Base-by-base conservation (phyloP, 23 tunicate species). In the Halocynthia roretzi region DNA sequence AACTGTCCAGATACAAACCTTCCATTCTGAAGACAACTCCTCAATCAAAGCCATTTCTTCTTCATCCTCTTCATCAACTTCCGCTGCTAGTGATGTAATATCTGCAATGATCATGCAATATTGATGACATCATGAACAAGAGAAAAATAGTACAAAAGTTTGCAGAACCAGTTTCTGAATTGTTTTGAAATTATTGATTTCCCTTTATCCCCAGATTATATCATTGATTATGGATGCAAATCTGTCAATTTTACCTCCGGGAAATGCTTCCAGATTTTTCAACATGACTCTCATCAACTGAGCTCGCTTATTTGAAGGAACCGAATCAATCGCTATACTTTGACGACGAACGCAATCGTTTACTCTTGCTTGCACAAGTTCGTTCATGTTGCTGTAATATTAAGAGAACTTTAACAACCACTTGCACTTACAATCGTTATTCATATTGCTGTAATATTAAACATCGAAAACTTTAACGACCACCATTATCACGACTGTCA, bases 21-120 rank as follows among this genome's bases (percentile, higher is more conserved):
- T 54, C 88, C 88, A 84, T 55, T 78, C 57, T 7, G 69, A 40
- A 9, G 78, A 10, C 44, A 84, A 70, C 61, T 84, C 83, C 20
- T 53, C 21, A 52, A 84, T 48, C n/a, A 84, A 31, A 5, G 31
- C 12, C 61, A 60, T 81, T 22, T 84, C 78, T 8, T 56, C 83
- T 70, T 84, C 83, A 20, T 84, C 88, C 23, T 67, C 75, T 62
- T 44, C 78, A 23, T 80, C 76, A 61, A 61, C n/a, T 7, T 51
- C 50, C 21, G 86, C 73, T 8, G 49, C 66, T 50, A 82, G 54
- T 15, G 86, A 74, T 8, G 63, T 20, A 51, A 82, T 63, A 52
- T 82, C 86, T 82, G 14, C 5, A 57, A 56, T 6, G 50, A 9
- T 9, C 1, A 49, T n/a, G 21, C 7, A 10, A 75, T 51, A 65